These are phyloP conservation scores for Trimorus sp. DNA, from an alignment of 2,888 invertebrate genomes.

Conservation along the genomic window DNA sequence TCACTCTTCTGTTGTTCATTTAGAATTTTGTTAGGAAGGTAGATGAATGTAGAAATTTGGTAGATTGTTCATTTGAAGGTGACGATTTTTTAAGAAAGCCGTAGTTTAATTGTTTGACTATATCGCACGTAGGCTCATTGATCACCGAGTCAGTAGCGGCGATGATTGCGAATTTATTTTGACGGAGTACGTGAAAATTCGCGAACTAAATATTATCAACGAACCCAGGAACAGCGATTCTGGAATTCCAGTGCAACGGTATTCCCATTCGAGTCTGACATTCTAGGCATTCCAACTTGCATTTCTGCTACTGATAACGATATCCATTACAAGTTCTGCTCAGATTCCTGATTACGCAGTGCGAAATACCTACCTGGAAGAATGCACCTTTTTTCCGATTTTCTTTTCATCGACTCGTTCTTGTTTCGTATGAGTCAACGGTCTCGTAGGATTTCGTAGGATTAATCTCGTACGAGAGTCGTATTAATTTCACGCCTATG, in stretches of 20 bases:
- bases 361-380: conserved; percentile 22
- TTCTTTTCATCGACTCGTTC: not conserved
- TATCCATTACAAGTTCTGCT: conserved; percentile 57
- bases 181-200: conserved; percentile 33
- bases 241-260: conserved; percentile 39
- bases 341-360: conserved; percentile 52
- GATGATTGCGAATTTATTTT: conserved; percentile 21
- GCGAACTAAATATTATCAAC: conserved; percentile 50
- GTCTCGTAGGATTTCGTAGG: too few species aligned
- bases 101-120: too few species aligned
- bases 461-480: too few species aligned
- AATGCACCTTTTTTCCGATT: conserved; percentile 18
- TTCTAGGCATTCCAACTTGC: conserved; percentile 53
- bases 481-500: too few species aligned
- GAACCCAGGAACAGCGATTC: conserved; percentile 30
- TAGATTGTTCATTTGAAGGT: too few species aligned
- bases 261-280: conserved; percentile 47
- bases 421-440: too few species aligned
- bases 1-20: too few species aligned
- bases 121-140: too few species aligned
- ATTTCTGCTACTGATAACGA: conserved; percentile 60
- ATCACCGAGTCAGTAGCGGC: not conserved
- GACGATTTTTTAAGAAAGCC: too few species aligned
- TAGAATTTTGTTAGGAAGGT: too few species aligned
- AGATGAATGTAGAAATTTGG: too few species aligned